Evolutionary conservation across 2,797 vertebrate genomes (phyloP), one percentile per base, ranked within the genome.

Genomic region (Urocyon cinereoargenteus): DNA sequence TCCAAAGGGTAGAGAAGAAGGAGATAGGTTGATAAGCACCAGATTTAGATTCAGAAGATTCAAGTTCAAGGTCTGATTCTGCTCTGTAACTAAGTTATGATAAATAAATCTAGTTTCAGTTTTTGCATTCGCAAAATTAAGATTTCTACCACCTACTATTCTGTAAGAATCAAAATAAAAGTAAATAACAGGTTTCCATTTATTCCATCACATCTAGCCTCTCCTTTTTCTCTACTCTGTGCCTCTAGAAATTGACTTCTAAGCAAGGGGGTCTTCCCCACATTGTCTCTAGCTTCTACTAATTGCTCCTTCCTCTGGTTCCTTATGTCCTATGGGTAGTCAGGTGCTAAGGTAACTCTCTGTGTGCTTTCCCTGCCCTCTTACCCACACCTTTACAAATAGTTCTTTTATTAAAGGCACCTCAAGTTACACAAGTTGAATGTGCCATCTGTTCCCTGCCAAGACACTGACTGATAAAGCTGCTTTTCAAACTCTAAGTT

Each of bases 381-480:
- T 34, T 34, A 57, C 34, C 62, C 53, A 81, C 64, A 92, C 81
- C 68, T 95, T 91, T 75, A 90, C 92, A 90, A 97, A 92, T 59
- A 75, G 18, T 66, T 22, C 75, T 40, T 36, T 94, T 93, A 89
- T 36, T 72, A 91, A 97, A 95, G 90, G n/a, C n/a, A 94, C 66
- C 40, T 93, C 73, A 92, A 85, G 97, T 96, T 93, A 93, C 81
- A 90, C 53, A 61, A 91, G 96, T 91, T 14, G 11, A 91, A 89
- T 90, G 53, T 59, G 93, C 93, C 96, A 96, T 96, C 93, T 97
- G 94, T 95, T 95, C 84, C 90, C 90, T 94, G 92, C 94, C 96
- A 92, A 19, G 45, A 66, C 57, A 92, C 87, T 45, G 84, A 97
- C 90, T 94, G 92, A 98, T 97, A 97, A 96, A 97, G 90, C 82